Percentiles rank a stretch among this genome's conserved stretches.
phyloP scores from a whole-genome alignment of 2,888 invertebrate genomes.

The Drosophila niveifrons region DNA sequence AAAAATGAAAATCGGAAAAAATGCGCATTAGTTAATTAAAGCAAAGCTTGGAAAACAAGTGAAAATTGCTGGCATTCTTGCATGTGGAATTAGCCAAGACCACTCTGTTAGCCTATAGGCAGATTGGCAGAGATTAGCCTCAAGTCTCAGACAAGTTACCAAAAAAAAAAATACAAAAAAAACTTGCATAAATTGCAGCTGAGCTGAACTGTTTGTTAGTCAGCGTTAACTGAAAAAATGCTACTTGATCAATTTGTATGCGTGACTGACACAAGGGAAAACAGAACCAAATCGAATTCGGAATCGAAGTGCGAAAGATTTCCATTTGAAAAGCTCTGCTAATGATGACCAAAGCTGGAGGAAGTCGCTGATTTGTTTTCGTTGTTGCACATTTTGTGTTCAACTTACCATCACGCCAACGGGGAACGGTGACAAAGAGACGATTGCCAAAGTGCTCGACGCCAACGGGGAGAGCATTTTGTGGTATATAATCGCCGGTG shows the following conservation, averaged over 20 bases:
- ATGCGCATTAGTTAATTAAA: no score
- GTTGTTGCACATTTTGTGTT: neutral
- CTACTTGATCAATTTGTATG: conserved; percentile 5
- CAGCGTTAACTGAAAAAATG: conserved; percentile 3
- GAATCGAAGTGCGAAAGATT: conserved; percentile 13
- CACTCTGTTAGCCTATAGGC: neutral
- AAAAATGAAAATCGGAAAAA: no score
- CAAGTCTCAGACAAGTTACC: conserved; percentile 20
- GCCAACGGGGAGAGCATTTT: conserved; percentile 93
- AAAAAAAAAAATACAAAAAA: conserved; percentile 3
- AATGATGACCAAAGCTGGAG: conserved; percentile 31
- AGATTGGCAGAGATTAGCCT: neutral
- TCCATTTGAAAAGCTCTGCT: conserved; percentile 13
- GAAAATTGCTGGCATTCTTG: neutral
- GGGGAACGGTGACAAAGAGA: conserved; percentile 92
- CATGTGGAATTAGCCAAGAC: neutral
- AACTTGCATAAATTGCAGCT: neutral
- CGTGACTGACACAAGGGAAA: neutral
- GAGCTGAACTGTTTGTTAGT: neutral
- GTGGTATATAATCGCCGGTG: conserved; percentile 89
- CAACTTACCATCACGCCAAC: conserved; percentile 91
- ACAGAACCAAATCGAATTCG: neutral
- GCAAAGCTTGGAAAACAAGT: neutral
- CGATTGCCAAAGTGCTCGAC: conserved; percentile 93
- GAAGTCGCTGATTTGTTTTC: neutral